phyloP scores from a whole-genome alignment of 2,113 vertebrate species.

The Istiophorus platypterus region DNA sequence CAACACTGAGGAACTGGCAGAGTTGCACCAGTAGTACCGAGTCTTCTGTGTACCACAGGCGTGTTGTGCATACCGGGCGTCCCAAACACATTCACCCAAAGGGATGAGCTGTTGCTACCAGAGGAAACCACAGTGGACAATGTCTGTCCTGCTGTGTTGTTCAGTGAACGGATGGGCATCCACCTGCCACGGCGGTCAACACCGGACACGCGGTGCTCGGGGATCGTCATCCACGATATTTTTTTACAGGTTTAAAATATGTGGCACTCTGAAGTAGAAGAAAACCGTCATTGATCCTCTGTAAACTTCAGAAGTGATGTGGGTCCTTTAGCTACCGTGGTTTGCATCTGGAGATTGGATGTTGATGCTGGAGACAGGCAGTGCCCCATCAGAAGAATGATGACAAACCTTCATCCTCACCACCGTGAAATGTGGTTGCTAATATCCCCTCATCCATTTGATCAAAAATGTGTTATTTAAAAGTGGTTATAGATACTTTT shows the following conservation, averaged over 20 bases:
- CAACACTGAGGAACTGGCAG: neutral
- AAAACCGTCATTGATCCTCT: too few relatives aligned
- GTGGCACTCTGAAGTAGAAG: neutral
- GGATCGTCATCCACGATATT: neutral
- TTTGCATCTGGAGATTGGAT: neutral
- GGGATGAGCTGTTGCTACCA: constrained; percentile 1
- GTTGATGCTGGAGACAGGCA: neutral
- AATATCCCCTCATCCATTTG: constrained; percentile 6
- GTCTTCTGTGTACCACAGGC: neutral
- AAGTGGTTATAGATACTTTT: neutral
- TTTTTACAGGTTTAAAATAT: neutral
- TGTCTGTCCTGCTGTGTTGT: neutral
- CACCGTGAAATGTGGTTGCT: neutral
- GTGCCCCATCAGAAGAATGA: neutral
- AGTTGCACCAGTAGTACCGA: neutral
- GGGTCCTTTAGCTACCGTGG: neutral
- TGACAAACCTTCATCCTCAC: constrained; percentile 6
- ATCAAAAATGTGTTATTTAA: neutral
- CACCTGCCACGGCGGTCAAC: neutral
- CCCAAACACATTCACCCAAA: neutral
- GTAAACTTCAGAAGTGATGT: neutral
- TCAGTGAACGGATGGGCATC: constrained; percentile 10
- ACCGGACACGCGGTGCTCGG: neutral
- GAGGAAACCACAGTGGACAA: neutral
- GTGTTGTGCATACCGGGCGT: neutral